These are phyloP conservation scores for Halictus quadricinctus DNA, from an alignment of 2,888 invertebrate genomes.

Conservation along the genomic window DNA sequence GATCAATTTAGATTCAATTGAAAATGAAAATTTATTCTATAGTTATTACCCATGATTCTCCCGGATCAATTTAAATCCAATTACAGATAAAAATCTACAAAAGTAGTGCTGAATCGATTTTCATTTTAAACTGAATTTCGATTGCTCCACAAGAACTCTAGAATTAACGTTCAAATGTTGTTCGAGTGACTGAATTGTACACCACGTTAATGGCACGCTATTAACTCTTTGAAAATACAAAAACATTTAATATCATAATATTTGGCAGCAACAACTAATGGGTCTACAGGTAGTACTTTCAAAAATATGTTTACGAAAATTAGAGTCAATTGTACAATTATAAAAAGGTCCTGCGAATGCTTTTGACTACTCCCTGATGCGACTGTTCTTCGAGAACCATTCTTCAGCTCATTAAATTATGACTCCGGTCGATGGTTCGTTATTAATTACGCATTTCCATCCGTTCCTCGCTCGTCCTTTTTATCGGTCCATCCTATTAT, in stretches of 20 bases:
- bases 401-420: not conserved
- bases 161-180: not conserved
- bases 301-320: no score
- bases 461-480: not conserved
- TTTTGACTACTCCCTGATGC: not conserved
- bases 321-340: not conserved
- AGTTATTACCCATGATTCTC: not conserved
- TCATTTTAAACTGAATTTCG: not conserved
- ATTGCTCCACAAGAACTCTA: not conserved
- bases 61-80: not conserved
- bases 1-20: not conserved
- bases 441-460: not conserved
- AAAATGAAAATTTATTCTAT: not conserved
- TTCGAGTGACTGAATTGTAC: not conserved
- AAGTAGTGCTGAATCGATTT: not conserved
- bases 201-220: no score
- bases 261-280: no score
- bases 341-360: not conserved
- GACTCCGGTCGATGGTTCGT: not conserved
- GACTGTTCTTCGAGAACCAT: not conserved
- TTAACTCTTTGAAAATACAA: no score
- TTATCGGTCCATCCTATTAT: not conserved
- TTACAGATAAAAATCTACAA: not conserved
- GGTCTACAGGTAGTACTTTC: no score
- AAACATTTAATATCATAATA: no score